Base-by-base conservation (phyloP, 2,113 vertebrate genomes). In the Vicugna pacos region DNA sequence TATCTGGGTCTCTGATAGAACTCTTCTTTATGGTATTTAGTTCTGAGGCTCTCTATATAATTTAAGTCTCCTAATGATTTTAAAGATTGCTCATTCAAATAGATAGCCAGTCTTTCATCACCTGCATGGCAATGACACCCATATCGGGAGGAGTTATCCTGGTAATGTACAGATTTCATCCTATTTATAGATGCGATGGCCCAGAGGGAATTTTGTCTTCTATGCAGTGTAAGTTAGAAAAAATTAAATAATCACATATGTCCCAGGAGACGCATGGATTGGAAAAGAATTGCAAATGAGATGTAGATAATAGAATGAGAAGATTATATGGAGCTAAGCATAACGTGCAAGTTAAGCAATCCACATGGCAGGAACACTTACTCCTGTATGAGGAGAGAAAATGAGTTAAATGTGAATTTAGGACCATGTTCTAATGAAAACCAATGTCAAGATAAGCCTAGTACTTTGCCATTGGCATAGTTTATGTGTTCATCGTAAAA, bases 341-440 rank as follows among this genome's bases (percentile, higher is more conserved):
- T 50, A 80, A 69, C 38, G 28, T 70, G 24, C 46, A 87, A 56
- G 15, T 75, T 92, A 81, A 95, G 60, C 17, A 86, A 24, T 11
- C 20, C n/a, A 56, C 38, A 4, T 67, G 77, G 56, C 38, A 67
- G 46, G 54, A 77, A 65, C 35, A 75, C 19, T 87, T 94, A 72
- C 30, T 88, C n/a, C 24, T 92, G 35, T 52, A 8, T 42, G 17
- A 67, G n/a, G 69, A 91, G 64, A 92, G 94, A 56, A 92, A 91
- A 86, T 46, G 22, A 96, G 67, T 35, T 87, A 77, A 69, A 73
- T 85, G 22, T 46, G 50, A 86, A 95, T 96, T 96, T 96, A 94
- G 42, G 35, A n/a, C 38, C 19, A 13, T 46, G 28, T 54, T 72
- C 46, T 80, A 95, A 90, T 92, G 83, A 88, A 96, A 95, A 56